Evolutionary conservation across 2,113 vertebrate genomes (phyloP).

Genomic region (Dipodomys stephensi): DNA sequence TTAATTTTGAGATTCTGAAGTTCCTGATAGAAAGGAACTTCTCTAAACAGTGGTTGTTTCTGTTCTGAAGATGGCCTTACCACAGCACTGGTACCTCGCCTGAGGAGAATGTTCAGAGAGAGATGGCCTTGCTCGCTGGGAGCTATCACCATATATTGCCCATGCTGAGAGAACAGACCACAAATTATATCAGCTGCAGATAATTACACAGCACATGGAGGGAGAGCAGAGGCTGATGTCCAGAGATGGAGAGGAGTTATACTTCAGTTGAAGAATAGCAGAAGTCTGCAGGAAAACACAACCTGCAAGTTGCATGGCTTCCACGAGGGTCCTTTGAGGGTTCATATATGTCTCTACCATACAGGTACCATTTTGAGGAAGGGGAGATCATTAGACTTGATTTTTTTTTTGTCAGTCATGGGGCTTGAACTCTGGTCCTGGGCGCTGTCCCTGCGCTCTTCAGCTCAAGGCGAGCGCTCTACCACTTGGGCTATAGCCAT

Average conservation of each 20-base stretch:
- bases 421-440: too few species aligned
- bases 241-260: background rate
- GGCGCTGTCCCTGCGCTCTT: too few species aligned
- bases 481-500: too few species aligned
- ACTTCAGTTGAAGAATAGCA: background rate
- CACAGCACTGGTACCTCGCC: background rate
- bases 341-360: background rate
- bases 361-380: background rate
- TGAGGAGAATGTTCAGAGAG: conserved; percentile 49
- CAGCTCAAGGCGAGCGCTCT: too few species aligned
- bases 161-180: conserved; percentile 24
- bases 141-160: conserved; percentile 57
- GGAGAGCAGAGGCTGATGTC: background rate
- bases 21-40: background rate
- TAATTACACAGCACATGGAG: conserved; percentile 31
- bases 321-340: background rate
- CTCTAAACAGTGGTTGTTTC: background rate
- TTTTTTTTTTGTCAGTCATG: too few species aligned
- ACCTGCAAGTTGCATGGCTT: background rate
- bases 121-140: conserved; percentile 37
- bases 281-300: background rate
- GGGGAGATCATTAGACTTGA: too few species aligned
- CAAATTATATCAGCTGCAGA: conserved; percentile 65
- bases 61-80: background rate
- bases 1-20: background rate